Percentiles rank a stretch among this genome's conserved stretches.
phyloP scores from a whole-genome alignment of 1,140 invertebrate genomes.

The Diplogasteroides magnus region DNA sequence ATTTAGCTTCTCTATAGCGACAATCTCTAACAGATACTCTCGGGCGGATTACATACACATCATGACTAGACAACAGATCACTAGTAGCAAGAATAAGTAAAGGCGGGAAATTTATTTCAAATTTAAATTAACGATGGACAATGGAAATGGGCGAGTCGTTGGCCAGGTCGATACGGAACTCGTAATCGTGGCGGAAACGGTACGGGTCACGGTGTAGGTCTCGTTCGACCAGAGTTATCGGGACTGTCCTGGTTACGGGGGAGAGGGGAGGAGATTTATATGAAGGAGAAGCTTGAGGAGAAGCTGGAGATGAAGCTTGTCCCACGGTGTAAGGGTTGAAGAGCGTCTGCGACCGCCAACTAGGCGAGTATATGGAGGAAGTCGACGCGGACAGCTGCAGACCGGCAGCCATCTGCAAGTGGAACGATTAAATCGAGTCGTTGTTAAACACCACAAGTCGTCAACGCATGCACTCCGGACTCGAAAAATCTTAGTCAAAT shows the following conservation, averaged over 20 bases:
- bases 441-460: too few relatives aligned
- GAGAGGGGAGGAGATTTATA: too few relatives aligned
- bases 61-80: too few relatives aligned
- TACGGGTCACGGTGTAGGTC: not conserved
- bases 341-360: not conserved
- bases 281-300: not conserved
- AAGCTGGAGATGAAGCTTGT: not conserved
- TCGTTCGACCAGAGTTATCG: not conserved
- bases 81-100: too few relatives aligned
- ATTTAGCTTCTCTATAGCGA: too few relatives aligned
- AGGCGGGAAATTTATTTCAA: too few relatives aligned
- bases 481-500: too few relatives aligned
- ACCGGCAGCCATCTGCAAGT: not conserved
- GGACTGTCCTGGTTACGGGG: too few relatives aligned
- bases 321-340: not conserved
- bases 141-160: not conserved
- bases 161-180: not conserved
- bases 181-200: not conserved
- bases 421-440: not conserved
- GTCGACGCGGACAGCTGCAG: not conserved
- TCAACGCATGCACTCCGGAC: too few relatives aligned
- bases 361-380: not conserved
- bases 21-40: too few relatives aligned
- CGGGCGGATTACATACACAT: too few relatives aligned
- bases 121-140: not conserved